Conservation (phyloP, 2,888 invertebrate species). For the Nudaria mundana region DNA sequence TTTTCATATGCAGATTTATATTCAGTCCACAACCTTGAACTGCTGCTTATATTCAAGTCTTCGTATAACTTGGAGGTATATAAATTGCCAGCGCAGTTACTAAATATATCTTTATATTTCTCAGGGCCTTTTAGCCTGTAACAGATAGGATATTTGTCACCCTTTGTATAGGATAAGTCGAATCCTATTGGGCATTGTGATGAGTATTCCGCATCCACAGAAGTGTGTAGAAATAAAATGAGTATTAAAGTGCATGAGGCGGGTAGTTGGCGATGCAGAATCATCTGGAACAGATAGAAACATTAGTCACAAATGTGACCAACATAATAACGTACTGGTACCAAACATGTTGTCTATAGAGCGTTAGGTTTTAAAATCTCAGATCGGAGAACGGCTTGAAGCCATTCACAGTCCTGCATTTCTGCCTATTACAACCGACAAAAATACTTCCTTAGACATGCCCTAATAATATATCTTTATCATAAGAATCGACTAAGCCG, state of each 20-base stretch:
- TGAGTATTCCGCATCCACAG: constrained; percentile 33
- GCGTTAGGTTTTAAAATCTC: too few species aligned
- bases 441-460: too few species aligned
- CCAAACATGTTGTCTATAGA: too few species aligned
- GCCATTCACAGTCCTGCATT: too few species aligned
- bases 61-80: constrained; percentile 52
- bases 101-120: constrained; percentile 53
- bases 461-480: too few species aligned
- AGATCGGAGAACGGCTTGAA: too few species aligned
- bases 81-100: constrained; percentile 61
- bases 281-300: constrained; percentile 64
- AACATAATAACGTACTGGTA: too few species aligned
- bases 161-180: constrained; percentile 37
- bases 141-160: constrained; percentile 48
- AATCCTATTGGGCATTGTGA: constrained; percentile 65
- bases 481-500: too few species aligned
- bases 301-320: too few species aligned
- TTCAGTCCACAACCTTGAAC: constrained; percentile 65
- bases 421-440: too few species aligned
- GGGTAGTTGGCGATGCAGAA: constrained; percentile 30
- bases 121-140: constrained; percentile 67
- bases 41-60: constrained; percentile 46
- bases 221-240: constrained; percentile 36
- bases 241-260: constrained; percentile 33
- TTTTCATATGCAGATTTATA: constrained; percentile 64